Percentiles rank a stretch among this genome's conserved stretches.
Evolutionary conservation across 2,113 vertebrate species (phyloP).

Genomic region (Silurus meridionalis): DNA sequence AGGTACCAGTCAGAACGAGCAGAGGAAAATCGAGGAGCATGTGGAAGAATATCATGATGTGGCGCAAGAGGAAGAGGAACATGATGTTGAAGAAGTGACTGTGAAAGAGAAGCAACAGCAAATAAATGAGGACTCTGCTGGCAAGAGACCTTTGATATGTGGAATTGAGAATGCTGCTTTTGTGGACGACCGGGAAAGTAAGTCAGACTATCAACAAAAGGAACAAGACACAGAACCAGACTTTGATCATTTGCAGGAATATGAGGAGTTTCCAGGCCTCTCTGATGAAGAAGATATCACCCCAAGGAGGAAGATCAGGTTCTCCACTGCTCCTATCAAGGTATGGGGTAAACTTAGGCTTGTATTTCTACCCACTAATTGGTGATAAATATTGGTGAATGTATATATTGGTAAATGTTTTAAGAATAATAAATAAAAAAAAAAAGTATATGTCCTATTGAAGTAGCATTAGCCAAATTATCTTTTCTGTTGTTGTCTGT

Average conservation of each 20-base stretch:
- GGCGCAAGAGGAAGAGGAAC: conserved; percentile 47
- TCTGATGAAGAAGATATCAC: conserved; percentile 69
- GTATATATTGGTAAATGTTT: not conserved
- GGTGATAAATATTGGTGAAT: not conserved
- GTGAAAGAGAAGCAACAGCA: conserved; percentile 52
- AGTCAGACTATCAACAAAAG: conserved; percentile 62
- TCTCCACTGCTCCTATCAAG: conserved; percentile 85
- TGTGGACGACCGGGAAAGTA: conserved; percentile 70
- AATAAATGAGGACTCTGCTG: conserved; percentile 32
- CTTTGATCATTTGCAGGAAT: conserved; percentile 60
- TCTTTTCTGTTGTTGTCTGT: not conserved
- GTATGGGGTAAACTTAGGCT: conserved; percentile 59
- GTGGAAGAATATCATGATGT: conserved; percentile 40
- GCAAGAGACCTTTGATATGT: conserved; percentile 53
- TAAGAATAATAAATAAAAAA: not conserved
- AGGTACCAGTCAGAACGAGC: not conserved
- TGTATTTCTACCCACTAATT: not conserved
- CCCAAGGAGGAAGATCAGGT: conserved; percentile 75
- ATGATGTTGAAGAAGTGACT: conserved; percentile 49
- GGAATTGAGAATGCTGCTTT: conserved; percentile 82
- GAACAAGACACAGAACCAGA: conserved; percentile 34
- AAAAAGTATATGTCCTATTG: not conserved
- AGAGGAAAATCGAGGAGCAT: conserved; percentile 12
- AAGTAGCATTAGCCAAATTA: conserved; percentile 19
- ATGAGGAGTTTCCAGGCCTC: conserved; percentile 79